Evolutionary conservation across 2,113 vertebrate species (phyloP).

Genomic region (Sterrhoptilus dennistouni): DNA sequence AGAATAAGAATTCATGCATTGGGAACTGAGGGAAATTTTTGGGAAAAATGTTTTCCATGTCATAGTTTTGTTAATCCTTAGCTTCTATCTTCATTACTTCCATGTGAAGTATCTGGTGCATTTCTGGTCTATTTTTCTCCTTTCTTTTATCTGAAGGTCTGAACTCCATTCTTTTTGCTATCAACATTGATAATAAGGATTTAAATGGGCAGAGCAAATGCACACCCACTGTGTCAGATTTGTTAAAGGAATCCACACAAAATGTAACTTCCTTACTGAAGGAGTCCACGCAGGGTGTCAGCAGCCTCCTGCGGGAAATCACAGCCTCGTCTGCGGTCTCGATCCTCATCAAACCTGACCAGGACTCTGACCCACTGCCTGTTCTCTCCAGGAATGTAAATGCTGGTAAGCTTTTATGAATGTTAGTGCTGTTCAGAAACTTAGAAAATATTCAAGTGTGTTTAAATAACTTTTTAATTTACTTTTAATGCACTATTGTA

Average conservation of each 20-base stretch:
- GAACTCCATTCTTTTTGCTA: conserved; percentile 97
- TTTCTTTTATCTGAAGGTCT: conserved; percentile 77
- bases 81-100: neutral
- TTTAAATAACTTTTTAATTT: neutral
- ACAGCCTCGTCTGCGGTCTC: conserved; percentile 89
- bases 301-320: conserved; percentile 92
- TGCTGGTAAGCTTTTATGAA: conserved; percentile 54
- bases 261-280: conserved; percentile 93
- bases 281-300: conserved; percentile 94
- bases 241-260: conserved; percentile 95
- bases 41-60: neutral
- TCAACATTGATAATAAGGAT: conserved; percentile 97
- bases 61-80: neutral
- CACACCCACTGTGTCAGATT: conserved; percentile 82
- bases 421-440: neutral
- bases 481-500: neutral
- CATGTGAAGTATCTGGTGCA: neutral
- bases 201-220: conserved; percentile 86
- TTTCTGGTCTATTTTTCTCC: neutral
- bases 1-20: neutral
- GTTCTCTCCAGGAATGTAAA: conserved; percentile 79
- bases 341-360: conserved; percentile 82
- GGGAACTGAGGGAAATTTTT: neutral
- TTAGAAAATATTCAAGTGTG: neutral
- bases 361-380: conserved; percentile 86